Conservation (phyloP, 53 echinoderm and acorn worm genomes). For the Paracentrotus lividus region DNA sequence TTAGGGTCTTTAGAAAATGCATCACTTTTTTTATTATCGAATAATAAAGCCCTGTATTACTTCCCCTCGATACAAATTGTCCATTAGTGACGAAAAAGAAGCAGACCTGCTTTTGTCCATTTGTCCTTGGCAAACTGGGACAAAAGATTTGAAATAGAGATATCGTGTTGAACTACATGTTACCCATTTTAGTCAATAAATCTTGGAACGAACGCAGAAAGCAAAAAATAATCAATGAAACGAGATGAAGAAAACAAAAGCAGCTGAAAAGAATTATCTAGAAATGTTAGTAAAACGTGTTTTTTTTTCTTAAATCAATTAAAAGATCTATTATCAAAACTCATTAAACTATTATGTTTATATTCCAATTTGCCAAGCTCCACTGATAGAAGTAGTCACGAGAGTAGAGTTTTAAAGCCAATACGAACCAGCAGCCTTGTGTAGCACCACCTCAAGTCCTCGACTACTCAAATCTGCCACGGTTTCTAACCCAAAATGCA, state of each 20-base stretch:
- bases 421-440: too few species aligned
- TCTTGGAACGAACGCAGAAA: background rate
- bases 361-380: too few species aligned
- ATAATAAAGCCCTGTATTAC: slow-evolving; percentile 7
- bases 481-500: too few species aligned
- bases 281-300: too few species aligned
- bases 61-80: background rate
- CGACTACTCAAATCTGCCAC: too few species aligned
- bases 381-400: too few species aligned
- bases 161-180: background rate
- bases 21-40: background rate
- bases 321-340: too few species aligned
- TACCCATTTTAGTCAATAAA: background rate
- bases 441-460: too few species aligned
- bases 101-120: background rate
- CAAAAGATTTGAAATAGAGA: background rate
- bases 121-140: background rate
- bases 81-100: background rate
- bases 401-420: too few species aligned
- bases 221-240: background rate
- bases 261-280: too few species aligned
- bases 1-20: background rate
- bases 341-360: too few species aligned
- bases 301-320: too few species aligned
- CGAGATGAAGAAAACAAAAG: background rate